Percentiles rank a stretch among this genome's conserved stretches.
These are phyloP conservation scores for Samia ricini DNA, from an alignment of 1,140 invertebrate genomes.

Conservation along the genomic window DNA sequence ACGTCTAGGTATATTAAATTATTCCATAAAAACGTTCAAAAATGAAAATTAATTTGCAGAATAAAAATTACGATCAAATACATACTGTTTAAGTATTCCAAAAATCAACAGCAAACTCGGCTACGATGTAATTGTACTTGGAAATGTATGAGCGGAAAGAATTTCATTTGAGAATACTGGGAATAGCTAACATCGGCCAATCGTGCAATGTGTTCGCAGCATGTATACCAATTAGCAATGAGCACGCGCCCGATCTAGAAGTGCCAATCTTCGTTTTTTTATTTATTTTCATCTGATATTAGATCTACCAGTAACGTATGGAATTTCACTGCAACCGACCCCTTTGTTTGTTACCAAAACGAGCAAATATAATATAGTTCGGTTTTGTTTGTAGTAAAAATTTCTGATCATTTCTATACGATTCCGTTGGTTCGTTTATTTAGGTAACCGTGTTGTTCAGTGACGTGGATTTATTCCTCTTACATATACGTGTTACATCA, in stretches of 20 bases:
- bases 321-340: constrained; percentile 28
- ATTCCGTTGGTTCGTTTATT: constrained; percentile 25
- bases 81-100: constrained; percentile 49
- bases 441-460: constrained; percentile 39
- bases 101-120: constrained; percentile 41
- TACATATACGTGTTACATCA: constrained; percentile 37
- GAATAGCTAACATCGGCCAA: constrained; percentile 36
- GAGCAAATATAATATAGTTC: constrained; percentile 25
- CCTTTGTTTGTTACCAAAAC: constrained; percentile 29
- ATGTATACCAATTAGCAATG: constrained; percentile 65
- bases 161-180: constrained; percentile 72
- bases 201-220: constrained; percentile 43
- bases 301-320: constrained; percentile 30
- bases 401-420: constrained; percentile 31
- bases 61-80: constrained; percentile 61
- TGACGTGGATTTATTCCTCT: constrained; percentile 36
- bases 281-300: constrained; percentile 48
- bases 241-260: constrained; percentile 39
- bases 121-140: constrained; percentile 54
- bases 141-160: constrained; percentile 65
- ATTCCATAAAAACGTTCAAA: too few relatives aligned
- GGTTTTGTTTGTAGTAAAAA: constrained; percentile 36
- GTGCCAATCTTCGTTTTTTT: constrained; percentile 44
- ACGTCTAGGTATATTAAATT: too few relatives aligned
- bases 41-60: too few relatives aligned